Percentiles rank a stretch among this genome's conserved stretches.
Evolutionary conservation across 2,888 invertebrate species (phyloP).

Genomic region (Actias luna): DNA sequence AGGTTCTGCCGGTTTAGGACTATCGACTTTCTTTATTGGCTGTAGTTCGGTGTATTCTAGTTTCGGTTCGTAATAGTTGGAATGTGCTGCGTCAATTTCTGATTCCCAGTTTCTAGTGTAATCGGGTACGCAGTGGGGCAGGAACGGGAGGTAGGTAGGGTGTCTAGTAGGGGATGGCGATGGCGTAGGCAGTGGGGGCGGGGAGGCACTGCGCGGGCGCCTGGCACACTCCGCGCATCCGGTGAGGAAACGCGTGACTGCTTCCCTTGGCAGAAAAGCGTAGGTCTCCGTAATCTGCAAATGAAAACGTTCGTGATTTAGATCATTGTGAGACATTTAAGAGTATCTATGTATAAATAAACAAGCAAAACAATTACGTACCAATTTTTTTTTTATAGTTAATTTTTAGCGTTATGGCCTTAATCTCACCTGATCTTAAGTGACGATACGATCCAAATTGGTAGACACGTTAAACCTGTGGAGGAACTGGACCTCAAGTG

Average conservation of each 20-base stretch:
- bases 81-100: constrained; percentile 76
- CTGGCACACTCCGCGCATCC: constrained; percentile 96
- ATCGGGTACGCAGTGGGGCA: constrained; percentile 70
- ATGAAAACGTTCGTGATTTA: constrained; percentile 53
- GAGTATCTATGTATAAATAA: constrained; percentile 28
- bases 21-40: constrained; percentile 69
- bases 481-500: no score
- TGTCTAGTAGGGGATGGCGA: constrained; percentile 76
- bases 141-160: constrained; percentile 67
- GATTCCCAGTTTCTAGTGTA: constrained; percentile 79
- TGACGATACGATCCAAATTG: no score
- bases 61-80: constrained; percentile 72
- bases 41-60: constrained; percentile 70
- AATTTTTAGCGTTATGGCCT: no score
- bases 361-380: no score
- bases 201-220: constrained; percentile 86
- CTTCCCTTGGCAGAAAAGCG: constrained; percentile 97
- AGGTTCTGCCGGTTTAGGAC: constrained; percentile 58
- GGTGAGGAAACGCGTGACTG: constrained; percentile 96
- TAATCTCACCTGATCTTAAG: no score
- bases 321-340: constrained; percentile 28
- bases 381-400: no score
- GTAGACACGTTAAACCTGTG: no score
- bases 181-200: constrained; percentile 76
- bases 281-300: constrained; percentile 97